Conservation (phyloP, 2,113 vertebrate genomes). For the Myotis lucifugus region DNA sequence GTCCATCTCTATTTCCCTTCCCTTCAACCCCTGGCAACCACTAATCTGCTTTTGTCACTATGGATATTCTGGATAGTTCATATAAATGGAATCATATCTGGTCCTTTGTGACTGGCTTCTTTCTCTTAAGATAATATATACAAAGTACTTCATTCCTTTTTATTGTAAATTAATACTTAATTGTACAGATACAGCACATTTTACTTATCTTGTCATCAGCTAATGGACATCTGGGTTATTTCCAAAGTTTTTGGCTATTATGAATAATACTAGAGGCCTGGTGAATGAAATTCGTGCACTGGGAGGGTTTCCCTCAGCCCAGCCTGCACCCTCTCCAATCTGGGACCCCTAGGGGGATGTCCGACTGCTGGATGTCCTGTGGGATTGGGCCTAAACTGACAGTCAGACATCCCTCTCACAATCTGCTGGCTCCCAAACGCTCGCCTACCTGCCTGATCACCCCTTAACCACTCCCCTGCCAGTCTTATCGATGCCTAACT, state of each 20-base stretch:
- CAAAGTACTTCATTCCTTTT: background rate
- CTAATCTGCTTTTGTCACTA: background rate
- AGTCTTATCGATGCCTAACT: too few relatives aligned
- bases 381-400: too few relatives aligned
- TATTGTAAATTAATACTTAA: background rate
- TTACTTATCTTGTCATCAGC: background rate
- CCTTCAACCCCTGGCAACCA: background rate
- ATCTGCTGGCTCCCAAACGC: too few relatives aligned
- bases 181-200: background rate
- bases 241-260: background rate
- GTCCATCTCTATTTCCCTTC: background rate
- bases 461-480: too few relatives aligned
- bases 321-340: too few relatives aligned
- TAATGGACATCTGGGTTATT: background rate
- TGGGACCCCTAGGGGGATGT: too few relatives aligned
- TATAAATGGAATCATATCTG: background rate
- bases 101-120: background rate
- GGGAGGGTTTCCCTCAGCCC: too few relatives aligned
- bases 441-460: too few relatives aligned
- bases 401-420: too few relatives aligned
- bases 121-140: background rate
- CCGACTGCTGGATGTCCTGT: too few relatives aligned
- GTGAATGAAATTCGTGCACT: too few relatives aligned
- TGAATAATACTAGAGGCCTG: background rate
- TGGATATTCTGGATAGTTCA: background rate